Evolutionary conservation across 2,888 invertebrate genomes (phyloP).

Genomic region (Acleris literana): DNA sequence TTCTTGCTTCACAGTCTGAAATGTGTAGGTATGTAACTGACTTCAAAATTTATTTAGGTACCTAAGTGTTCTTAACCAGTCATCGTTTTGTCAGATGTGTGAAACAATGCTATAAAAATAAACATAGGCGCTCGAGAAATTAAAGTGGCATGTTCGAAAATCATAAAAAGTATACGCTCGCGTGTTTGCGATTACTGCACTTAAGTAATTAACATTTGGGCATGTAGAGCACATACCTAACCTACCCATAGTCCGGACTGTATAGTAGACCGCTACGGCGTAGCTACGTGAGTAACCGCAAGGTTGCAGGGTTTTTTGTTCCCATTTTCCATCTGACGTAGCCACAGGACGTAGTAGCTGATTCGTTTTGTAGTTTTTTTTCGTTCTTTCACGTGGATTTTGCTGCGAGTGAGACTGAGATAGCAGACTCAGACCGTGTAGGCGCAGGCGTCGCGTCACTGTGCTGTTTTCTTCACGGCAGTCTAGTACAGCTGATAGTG

Average conservation of each 20-base stretch:
- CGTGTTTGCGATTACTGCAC: slow-evolving; percentile 23
- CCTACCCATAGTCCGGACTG: not conserved
- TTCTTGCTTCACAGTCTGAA: too few relatives aligned
- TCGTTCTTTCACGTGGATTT: slow-evolving; percentile 41
- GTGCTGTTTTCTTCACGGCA: slow-evolving; percentile 40
- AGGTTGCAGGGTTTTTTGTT: slow-evolving; percentile 46
- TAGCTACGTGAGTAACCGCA: slow-evolving; percentile 33
- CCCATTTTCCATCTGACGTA: slow-evolving; percentile 57
- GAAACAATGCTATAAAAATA: slow-evolving; percentile 10
- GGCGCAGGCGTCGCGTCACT: slow-evolving; percentile 40
- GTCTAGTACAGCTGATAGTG: slow-evolving; percentile 34
- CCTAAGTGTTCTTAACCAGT: too few relatives aligned
- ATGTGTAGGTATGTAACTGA: too few relatives aligned
- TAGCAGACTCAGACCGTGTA: slow-evolving; percentile 10
- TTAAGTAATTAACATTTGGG: slow-evolving; percentile 24
- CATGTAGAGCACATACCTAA: slow-evolving; percentile 2
- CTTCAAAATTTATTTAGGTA: too few relatives aligned
- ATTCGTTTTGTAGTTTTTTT: slow-evolving; percentile 37
- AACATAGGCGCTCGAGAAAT: slow-evolving; percentile 15
- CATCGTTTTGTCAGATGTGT: not conserved
- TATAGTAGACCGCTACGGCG: slow-evolving; percentile 5
- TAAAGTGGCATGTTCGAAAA: slow-evolving; percentile 25
- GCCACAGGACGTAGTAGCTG: slow-evolving; percentile 40
- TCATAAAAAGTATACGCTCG: slow-evolving; percentile 14
- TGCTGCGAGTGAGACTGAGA: slow-evolving; percentile 20